These are phyloP conservation scores for Sanderia malayensis DNA, from an alignment of 30 jellyfish, hydroid and myxozoan species.

Conservation along the genomic window DNA sequence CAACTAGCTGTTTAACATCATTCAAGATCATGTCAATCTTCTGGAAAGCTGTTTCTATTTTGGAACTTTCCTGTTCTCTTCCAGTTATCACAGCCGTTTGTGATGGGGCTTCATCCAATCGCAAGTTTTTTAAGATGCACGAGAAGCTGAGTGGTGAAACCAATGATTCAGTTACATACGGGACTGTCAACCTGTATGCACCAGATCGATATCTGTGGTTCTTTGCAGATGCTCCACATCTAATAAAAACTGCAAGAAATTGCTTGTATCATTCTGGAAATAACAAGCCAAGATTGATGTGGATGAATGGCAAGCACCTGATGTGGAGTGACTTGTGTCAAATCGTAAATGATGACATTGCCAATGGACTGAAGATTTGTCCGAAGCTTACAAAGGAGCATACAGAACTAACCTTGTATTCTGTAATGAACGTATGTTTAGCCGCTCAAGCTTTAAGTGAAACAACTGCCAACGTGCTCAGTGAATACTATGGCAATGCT, in stretches of 20 bases:
- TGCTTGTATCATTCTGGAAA: constrained; percentile 53
- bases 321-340: constrained; percentile 23
- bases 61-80: too few species aligned
- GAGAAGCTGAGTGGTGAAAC: background rate
- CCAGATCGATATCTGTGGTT: constrained; percentile 32
- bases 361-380: constrained; percentile 17
- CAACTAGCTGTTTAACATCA: constrained; percentile 36
- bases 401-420: constrained; percentile 5
- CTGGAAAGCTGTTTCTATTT: too few species aligned
- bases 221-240: constrained; percentile 57
- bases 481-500: constrained; percentile 22
- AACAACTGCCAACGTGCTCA: constrained; percentile 27
- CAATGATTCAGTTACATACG: constrained; percentile 1
- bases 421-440: constrained; percentile 20
- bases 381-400: constrained; percentile 31
- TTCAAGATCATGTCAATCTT: constrained; percentile 23
- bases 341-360: constrained; percentile 27
- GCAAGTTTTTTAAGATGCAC: too few species aligned
- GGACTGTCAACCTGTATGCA: constrained; percentile 34
- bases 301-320: constrained; percentile 25
- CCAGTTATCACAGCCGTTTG: too few species aligned
- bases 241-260: constrained; percentile 51
- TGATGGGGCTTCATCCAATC: too few species aligned
- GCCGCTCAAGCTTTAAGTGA: constrained; percentile 41
- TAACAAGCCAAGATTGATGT: constrained; percentile 20